phyloP scores from a whole-genome alignment of 2,888 invertebrate species.

The Nymphalis polychloros region DNA sequence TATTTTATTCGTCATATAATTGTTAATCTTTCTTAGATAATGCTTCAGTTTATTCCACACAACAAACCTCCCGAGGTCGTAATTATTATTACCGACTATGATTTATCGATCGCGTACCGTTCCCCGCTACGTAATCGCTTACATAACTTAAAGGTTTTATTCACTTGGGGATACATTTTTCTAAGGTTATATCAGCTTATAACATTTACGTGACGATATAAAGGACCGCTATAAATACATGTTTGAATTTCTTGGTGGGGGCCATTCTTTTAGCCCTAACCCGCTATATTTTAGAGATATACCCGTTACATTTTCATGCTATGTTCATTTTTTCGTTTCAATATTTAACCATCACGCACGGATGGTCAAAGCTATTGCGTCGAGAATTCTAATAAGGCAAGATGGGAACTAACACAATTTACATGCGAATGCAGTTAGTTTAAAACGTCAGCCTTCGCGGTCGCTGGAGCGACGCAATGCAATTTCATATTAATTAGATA shows the following conservation, averaged over 20 bases:
- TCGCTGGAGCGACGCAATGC: slow-evolving; percentile 15
- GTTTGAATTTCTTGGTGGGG: too few relatives aligned
- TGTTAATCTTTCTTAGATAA: too few relatives aligned
- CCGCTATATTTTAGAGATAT: too few relatives aligned
- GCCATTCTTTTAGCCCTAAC: too few relatives aligned
- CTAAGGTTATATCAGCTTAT: background rate
- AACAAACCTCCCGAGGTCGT: slow-evolving; percentile 9
- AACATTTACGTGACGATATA: background rate
- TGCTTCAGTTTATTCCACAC: slow-evolving; percentile 16
- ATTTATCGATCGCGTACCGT: slow-evolving; percentile 30
- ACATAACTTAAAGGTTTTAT: slow-evolving; percentile 19
- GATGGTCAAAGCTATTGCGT: slow-evolving; percentile 1
- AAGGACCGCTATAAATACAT: background rate
- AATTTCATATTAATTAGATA: slow-evolving; percentile 20
- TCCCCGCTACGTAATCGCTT: slow-evolving; percentile 19
- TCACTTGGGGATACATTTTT: background rate
- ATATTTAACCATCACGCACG: background rate
- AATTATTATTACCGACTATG: slow-evolving; percentile 25
- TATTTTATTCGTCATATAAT: too few relatives aligned
- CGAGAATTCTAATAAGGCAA: background rate
- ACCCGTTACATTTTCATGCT: background rate
- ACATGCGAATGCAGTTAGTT: slow-evolving; percentile 4
- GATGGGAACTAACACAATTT: slow-evolving; percentile 1
- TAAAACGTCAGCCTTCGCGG: slow-evolving; percentile 14
- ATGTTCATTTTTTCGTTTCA: background rate